Evolutionary conservation across 2,113 vertebrate species (phyloP).

Genomic region (Gymnobelideus leadbeateri): DNA sequence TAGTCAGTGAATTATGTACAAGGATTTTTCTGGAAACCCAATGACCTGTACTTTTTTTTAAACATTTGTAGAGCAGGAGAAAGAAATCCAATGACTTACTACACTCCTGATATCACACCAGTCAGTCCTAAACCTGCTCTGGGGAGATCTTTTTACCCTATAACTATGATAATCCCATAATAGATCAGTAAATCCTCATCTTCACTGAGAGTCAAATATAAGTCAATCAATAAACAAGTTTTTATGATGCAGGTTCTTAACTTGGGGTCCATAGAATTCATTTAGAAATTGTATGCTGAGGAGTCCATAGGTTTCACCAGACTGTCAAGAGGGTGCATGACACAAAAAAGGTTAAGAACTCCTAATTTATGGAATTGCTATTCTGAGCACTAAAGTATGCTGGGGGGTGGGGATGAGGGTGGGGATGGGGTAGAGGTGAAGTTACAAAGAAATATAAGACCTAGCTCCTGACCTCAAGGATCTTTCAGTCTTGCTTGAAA

Average conservation of each 20-base stretch:
- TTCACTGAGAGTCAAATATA: not conserved
- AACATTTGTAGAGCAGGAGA: not conserved
- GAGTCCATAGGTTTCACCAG: not conserved
- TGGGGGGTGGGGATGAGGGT: rapidly evolving
- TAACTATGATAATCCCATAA: not conserved
- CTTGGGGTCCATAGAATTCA: not conserved
- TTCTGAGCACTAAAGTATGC: not conserved
- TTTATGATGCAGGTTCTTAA: not conserved
- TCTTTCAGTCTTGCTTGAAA: constrained; percentile 38
- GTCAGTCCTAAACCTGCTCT: not conserved
- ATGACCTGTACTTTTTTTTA: not conserved
- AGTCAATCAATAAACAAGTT: not conserved
- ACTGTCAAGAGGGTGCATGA: not conserved
- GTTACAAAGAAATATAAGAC: not conserved
- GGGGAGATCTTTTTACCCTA: not conserved
- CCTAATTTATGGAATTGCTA: not conserved
- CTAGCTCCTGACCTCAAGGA: constrained; percentile 62
- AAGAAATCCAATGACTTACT: not conserved
- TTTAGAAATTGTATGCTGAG: not conserved
- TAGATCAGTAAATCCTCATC: not conserved
- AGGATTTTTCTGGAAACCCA: not conserved
- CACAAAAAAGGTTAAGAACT: not conserved
- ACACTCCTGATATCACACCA: rapidly evolving
- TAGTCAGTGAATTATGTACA: not conserved
- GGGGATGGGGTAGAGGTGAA: not conserved